Evolutionary conservation across 1,140 invertebrate species (phyloP), one percentile per base, ranked within the genome.

Genomic region (Zaprionus gabonicus): DNA sequence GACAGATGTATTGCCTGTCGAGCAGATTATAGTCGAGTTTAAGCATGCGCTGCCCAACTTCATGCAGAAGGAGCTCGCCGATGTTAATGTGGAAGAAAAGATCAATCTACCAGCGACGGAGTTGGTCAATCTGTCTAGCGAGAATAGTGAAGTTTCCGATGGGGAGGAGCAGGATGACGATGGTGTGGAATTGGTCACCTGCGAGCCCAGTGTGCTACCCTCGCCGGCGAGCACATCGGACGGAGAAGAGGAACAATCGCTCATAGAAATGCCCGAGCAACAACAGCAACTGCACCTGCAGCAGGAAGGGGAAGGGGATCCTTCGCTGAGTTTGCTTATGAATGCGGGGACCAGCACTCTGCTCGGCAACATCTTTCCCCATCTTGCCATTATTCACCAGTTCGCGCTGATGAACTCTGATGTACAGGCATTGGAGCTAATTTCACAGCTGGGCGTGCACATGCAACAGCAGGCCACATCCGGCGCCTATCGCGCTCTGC

Each of bases 11-110:
- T 36, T 92, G 23, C 76, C 87, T 0, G 84, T 92, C 23, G 91
- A 92, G 20, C 87, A 92, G 49, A 92, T 92, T 10, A 92, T 92
- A 36, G 86, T 92, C 3, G 91, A 92, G 67, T 92, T 83, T 27
- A 92, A 91, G 59, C 76, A 87, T 25, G 67, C 82, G 0, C 34
- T 92, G 55, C 91, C 91, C 3, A 92, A 91, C 71, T 92, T 92
- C 15, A 92, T 92, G 91, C 91, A 92, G 56, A 85, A 85, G 25
- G 91, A 92, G 46, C 72, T 92, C 0, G 60, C 70, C 0, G 72
- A 81, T 1, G 69, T 75, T 1, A 36, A 62, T 15, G 23, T 44
- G 15, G 72, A 67, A 10, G 38, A 6, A 1, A 72, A 78, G 15
- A 15, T 49, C 1, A 83, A 66, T 13, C 1, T 53, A 9, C 12